A percentile compares a stretch with the other conserved stretches of the same genome.
phyloP scores from a whole-genome alignment of 2,888 invertebrate species.

The Tiliacea citrago region DNA sequence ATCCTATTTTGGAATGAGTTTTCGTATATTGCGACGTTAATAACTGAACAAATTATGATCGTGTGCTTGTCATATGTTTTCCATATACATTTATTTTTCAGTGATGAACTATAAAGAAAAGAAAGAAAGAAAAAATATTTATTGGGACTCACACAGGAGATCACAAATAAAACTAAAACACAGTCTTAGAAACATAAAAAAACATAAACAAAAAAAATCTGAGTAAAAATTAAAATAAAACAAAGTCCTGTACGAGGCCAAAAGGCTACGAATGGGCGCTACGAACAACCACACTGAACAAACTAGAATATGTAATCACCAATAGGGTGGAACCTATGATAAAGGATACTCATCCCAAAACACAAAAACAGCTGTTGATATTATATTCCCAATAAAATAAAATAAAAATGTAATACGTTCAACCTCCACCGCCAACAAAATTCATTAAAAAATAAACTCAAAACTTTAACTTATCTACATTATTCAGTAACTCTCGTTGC shows the following conservation, averaged over 20 bases:
- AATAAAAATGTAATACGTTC: conserved; percentile 9
- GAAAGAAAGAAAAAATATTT: too few relatives aligned
- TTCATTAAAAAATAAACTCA: conserved; percentile 59
- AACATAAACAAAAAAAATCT: too few relatives aligned
- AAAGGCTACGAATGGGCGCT: neutral
- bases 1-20: neutral
- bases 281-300: neutral
- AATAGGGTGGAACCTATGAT: neutral
- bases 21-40: neutral
- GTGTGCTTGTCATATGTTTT: neutral
- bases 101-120: too few relatives aligned
- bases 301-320: neutral
- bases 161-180: too few relatives aligned
- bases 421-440: conserved; percentile 47
- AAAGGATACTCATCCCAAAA: neutral
- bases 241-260: too few relatives aligned
- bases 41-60: neutral
- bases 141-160: too few relatives aligned
- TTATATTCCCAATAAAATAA: neutral
- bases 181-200: too few relatives aligned
- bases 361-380: neutral
- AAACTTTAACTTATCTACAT: conserved; percentile 65
- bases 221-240: too few relatives aligned
- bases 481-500: conserved; percentile 72
- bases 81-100: too few relatives aligned